Evolutionary conservation across 1,140 invertebrate genomes (phyloP).

Genomic region (Neodiprion pinetum): DNA sequence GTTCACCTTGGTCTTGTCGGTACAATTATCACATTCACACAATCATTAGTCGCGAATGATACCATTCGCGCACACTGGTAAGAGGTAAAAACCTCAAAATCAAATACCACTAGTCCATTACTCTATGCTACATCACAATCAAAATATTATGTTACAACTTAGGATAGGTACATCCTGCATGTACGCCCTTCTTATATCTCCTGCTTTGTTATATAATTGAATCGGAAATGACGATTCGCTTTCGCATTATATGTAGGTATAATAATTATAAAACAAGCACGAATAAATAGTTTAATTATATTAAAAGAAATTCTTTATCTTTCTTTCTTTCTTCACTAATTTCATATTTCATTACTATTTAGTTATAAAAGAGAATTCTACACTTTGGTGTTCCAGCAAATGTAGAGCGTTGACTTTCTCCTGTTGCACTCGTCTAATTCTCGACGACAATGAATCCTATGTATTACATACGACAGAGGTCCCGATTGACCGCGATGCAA

Average conservation of each 20-base stretch:
- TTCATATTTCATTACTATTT: slow-evolving; percentile 20
- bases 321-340: slow-evolving; percentile 21
- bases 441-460: too few species aligned
- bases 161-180: slow-evolving; percentile 28
- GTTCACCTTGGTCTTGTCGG: slow-evolving; percentile 44
- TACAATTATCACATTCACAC: slow-evolving; percentile 33
- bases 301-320: slow-evolving; percentile 39
- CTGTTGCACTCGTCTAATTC: background rate
- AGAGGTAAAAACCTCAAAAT: slow-evolving; percentile 27
- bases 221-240: background rate
- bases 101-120: slow-evolving; percentile 15
- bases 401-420: background rate
- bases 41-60: slow-evolving; percentile 28
- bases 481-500: background rate
- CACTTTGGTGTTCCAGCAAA: slow-evolving; percentile 39
- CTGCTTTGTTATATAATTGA: background rate
- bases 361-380: slow-evolving; percentile 32
- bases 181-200: slow-evolving; percentile 21
- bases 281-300: slow-evolving; percentile 54
- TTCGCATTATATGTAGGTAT: background rate
- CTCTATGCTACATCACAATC: slow-evolving; percentile 49
- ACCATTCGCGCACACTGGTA: slow-evolving; percentile 31
- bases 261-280: slow-evolving; percentile 41
- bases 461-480: too few species aligned
- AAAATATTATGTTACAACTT: slow-evolving; percentile 28